These are phyloP conservation scores for Scomberomorus guttatus DNA, from an alignment of 2,797 vertebrate species.

Conservation along the genomic window DNA sequence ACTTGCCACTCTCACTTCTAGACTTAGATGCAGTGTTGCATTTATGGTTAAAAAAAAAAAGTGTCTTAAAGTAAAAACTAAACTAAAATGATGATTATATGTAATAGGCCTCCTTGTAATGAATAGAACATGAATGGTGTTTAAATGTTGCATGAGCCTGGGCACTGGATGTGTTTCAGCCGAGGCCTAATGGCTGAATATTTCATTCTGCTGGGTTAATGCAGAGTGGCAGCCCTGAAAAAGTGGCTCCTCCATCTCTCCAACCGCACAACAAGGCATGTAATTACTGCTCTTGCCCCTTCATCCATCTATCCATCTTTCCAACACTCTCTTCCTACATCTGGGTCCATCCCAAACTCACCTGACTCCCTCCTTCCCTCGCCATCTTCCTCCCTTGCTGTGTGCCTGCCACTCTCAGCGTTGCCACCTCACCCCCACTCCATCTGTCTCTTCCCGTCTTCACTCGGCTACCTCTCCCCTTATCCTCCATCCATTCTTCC, in stretches of 20 bases:
- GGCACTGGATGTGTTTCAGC: constrained; percentile 73
- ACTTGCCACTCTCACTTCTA: constrained; percentile 42
- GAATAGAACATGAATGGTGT: constrained; percentile 81
- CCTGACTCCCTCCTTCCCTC: constrained; percentile 36
- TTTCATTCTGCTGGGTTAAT: constrained; percentile 79
- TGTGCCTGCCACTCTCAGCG: constrained; percentile 1
- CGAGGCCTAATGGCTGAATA: constrained; percentile 73
- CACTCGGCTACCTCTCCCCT: background rate
- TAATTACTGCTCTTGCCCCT: constrained; percentile 66
- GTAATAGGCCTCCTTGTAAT: constrained; percentile 60
- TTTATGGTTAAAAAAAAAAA: constrained; percentile 31
- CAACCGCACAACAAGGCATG: constrained; percentile 60
- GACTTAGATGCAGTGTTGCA: constrained; percentile 30
- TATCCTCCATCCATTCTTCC: constrained; percentile 26
- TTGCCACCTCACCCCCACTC: constrained; percentile 11
- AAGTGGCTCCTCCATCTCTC: constrained; percentile 60
- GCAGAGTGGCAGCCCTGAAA: constrained; percentile 63
- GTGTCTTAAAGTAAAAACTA: constrained; percentile 51
- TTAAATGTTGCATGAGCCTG: constrained; percentile 81
- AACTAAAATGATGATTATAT: constrained; percentile 64
- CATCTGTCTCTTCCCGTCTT: constrained; percentile 46
- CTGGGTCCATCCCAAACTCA: constrained; percentile 50
- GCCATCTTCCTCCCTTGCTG: constrained; percentile 1
- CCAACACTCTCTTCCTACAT: constrained; percentile 32
- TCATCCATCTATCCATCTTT: constrained; percentile 57